Evolutionary conservation across 2,113 vertebrate genomes (phyloP).

Genomic region (Gavialis gangeticus): DNA sequence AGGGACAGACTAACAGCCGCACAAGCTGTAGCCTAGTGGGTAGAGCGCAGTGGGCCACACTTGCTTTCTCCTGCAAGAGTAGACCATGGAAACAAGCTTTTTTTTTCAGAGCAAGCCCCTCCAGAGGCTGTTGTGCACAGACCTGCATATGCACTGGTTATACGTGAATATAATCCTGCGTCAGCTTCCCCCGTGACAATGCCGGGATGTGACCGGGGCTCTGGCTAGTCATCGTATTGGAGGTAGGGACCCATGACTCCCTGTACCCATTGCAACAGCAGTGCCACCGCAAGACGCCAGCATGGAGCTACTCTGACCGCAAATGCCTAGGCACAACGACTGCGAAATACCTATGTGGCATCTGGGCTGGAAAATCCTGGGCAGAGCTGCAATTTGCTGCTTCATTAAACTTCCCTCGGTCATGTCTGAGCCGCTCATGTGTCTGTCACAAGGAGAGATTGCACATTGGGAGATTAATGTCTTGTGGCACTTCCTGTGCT

Average conservation of each 20-base stretch:
- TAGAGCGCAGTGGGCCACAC: background rate
- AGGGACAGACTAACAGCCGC: fast-evolving
- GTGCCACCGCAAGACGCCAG: constrained; percentile 47
- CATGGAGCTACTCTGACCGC: constrained; percentile 24
- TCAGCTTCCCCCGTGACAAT: background rate
- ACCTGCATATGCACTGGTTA: background rate
- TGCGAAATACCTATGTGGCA: constrained; percentile 20
- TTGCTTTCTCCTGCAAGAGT: background rate
- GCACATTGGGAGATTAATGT: background rate
- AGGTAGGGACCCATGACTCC: background rate
- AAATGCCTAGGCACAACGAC: background rate
- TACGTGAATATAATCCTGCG: fast-evolving
- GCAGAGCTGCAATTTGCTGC: constrained; percentile 41
- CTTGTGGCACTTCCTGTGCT: constrained; percentile 36
- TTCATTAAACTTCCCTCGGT: constrained; percentile 10
- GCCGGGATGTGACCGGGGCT: background rate
- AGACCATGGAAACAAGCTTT: background rate
- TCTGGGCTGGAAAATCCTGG: constrained; percentile 20
- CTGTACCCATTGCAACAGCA: background rate
- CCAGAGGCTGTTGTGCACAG: fast-evolving
- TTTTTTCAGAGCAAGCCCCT: background rate
- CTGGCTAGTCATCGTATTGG: background rate
- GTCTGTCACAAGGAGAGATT: background rate
- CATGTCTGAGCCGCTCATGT: background rate
- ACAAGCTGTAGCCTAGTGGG: background rate